phyloP scores from a whole-genome alignment of 2,113 vertebrate species.

The Aythya baeri region DNA sequence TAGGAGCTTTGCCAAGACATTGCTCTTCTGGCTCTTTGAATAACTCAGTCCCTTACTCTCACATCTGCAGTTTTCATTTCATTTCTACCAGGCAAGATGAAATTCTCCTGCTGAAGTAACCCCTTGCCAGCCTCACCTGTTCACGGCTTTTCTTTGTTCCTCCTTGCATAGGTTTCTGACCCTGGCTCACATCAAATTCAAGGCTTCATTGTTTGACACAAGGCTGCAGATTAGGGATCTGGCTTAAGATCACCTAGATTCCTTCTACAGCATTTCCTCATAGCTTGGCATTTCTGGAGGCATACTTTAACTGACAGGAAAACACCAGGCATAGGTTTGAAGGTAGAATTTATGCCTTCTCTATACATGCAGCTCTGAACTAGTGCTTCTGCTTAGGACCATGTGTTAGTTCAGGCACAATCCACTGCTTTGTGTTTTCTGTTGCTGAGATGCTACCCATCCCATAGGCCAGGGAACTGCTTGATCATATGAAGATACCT shows the following conservation, averaged over 20 bases:
- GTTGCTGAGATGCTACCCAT: background rate
- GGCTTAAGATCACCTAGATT: background rate
- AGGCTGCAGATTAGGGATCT: background rate
- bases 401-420: background rate
- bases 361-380: background rate
- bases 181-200: background rate
- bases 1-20: conserved; percentile 20
- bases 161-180: background rate
- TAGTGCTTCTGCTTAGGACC: background rate
- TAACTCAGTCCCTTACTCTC: background rate
- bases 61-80: background rate
- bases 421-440: background rate
- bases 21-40: background rate
- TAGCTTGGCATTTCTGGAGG: background rate
- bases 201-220: background rate
- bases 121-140: background rate
- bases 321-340: background rate
- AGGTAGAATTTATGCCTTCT: background rate
- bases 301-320: background rate
- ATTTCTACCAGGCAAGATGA: background rate
- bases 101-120: background rate
- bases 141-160: background rate
- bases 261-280: background rate
- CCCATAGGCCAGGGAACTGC: fast-evolving
- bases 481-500: background rate